Conservation (phyloP, 1,140 invertebrate genomes). For the Littorina saxatilis region DNA sequence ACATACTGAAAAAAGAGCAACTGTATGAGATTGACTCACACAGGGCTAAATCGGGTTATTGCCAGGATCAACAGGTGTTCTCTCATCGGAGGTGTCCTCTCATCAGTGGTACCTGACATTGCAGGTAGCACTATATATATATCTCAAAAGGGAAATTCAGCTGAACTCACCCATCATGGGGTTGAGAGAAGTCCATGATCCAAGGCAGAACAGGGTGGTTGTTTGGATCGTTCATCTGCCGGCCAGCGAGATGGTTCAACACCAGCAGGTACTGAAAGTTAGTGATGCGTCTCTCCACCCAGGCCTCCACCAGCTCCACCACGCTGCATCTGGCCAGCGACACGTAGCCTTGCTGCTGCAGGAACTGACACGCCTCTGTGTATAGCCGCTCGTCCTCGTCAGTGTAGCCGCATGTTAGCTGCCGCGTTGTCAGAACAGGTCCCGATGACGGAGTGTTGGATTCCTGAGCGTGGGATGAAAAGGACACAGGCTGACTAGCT, state of each 20-base stretch:
- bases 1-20: too few relatives aligned
- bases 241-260: slow-evolving; percentile 84
- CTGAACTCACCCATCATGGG: slow-evolving; percentile 84
- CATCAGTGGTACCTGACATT: too few relatives aligned
- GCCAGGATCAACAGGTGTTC: too few relatives aligned
- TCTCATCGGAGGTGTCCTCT: too few relatives aligned
- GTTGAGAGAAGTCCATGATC: slow-evolving; percentile 94
- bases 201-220: slow-evolving; percentile 98
- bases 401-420: not conserved
- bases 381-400: slow-evolving; percentile 41
- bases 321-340: slow-evolving; percentile 72
- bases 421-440: not conserved
- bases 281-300: slow-evolving; percentile 89
- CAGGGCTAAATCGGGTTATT: too few relatives aligned
- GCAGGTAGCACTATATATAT: too few relatives aligned
- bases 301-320: slow-evolving; percentile 75
- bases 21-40: too few relatives aligned
- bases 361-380: slow-evolving; percentile 45
- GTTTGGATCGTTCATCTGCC: slow-evolving; percentile 88
- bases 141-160: too few relatives aligned
- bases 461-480: not conserved
- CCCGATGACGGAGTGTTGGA: not conserved
- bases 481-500: too few relatives aligned
- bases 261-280: slow-evolving; percentile 96
- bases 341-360: slow-evolving; percentile 47